Base-by-base conservation (phyloP, 2,888 invertebrate genomes). In the Escarpia spicata region DNA sequence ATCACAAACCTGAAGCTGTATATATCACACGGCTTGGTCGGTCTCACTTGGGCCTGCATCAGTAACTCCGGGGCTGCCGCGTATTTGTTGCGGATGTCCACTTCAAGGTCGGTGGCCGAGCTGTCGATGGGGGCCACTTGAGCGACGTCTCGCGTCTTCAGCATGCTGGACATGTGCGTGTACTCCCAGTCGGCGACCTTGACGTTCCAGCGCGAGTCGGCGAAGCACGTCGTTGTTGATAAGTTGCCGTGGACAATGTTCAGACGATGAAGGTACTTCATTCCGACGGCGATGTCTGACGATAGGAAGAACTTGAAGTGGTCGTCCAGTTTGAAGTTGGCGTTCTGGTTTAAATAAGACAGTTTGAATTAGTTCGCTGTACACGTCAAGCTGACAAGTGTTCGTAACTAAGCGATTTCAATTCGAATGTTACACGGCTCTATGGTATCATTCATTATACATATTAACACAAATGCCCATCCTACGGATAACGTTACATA, bases 151-250 rank as follows among this genome's bases (percentile, higher is more conserved):
- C n/a, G 75, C 75, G 75, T 19, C 75, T 19, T 3, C 75, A 26
- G 75, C 75, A 75, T 26, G 75, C n/a, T 26, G 19, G 75, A 3
- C 75, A 75, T 75, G n/a, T 75, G 26, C 43, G 92, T 94, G 92
- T 95, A 95, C 92, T 95, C 95, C 96, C 96, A 96, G 91, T 95
- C 95, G 10, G 95, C 93, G 9, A 96, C 94, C 92, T 95, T 95
- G 8, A 96, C 95, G 1, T 94, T 95, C 96, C 96, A 96, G 26
- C 95, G 94, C 3, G 92, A 92, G 93, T 96, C 96, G 43, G 96
- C 94, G n/a, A 95, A 92, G 92, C 96, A 96, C 90, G 93, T 94
- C n/a, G 94, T 92, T 0, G 95, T 95, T 37, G 92, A 94, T 52
- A 96, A 94, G 90, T 94, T 93, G n/a, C 96, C 96, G 93, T 96